Base-by-base conservation (phyloP, 2,113 vertebrate genomes). In the Nothobranchius furzeri region DNA sequence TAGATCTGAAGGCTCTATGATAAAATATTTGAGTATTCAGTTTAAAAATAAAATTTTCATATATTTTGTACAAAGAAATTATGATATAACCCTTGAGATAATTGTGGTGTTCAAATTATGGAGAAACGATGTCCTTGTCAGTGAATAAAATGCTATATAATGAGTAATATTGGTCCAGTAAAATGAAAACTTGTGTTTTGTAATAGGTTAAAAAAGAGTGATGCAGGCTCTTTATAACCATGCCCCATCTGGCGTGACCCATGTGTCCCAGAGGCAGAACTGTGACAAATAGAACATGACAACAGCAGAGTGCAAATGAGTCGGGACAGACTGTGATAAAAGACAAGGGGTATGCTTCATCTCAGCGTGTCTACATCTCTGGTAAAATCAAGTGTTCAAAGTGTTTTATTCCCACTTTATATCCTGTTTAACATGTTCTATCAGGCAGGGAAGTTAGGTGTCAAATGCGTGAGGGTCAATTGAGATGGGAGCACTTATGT, bases 201-300 rank as follows among this genome's bases (percentile, higher is more conserved):
- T 3, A 30, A 12, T 12, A 37, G 9, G 69, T 71, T 47, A 37
- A 52, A 30, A 64, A 48, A 7, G 47, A 10, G 30, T 55, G 25
- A 35, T 43, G 20, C 15, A 48, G 54, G 62, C 46, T 81, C 49
- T 63, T 65, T 43, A 56, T 36, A 17, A 17, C 25, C 40, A 20
- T 13, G 62, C 45, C 71, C 68, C 70, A 84, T 84, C 84, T 84
- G 81, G 49, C 56, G 48, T 60, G 69, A 71, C 48, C 47, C 64
- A 51, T 58, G 64, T 68, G 70, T 72, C 68, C 78, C 50, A 7
- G 42, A 72, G 81, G 84, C 66, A 60, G 35, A 68, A 60, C 53
- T 15, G 30, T 69, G 81, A 76, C 63, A 66, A 63, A 81, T 7
- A 65, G 53, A 17, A 57, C 49, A 65, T 56, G 78, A 62, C 72